Evolutionary conservation across 2,113 vertebrate genomes (phyloP).

Genomic region (Petromus typicus): DNA sequence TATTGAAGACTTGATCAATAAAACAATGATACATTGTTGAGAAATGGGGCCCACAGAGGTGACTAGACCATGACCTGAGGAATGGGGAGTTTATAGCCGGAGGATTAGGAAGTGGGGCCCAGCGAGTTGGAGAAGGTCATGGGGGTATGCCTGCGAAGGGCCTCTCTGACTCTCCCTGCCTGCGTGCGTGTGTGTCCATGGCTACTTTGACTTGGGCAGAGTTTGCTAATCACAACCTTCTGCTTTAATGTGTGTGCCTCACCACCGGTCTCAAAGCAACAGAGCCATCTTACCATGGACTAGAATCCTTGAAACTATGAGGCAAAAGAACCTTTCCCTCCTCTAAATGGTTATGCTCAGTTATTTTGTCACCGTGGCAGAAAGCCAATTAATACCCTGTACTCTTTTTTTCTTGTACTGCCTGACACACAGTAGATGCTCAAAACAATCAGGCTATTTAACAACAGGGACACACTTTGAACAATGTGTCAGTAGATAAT

Average conservation of each 20-base stretch:
- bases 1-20: background rate
- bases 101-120: background rate
- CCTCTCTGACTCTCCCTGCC: background rate
- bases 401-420: background rate
- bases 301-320: background rate
- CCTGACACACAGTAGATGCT: background rate
- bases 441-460: background rate
- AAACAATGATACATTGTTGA: background rate
- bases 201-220: background rate
- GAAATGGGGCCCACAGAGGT: background rate
- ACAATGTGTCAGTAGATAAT: background rate
- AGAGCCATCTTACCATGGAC: background rate
- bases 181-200: background rate
- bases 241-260: background rate
- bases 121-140: background rate
- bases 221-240: background rate
- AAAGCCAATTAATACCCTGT: background rate
- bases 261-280: background rate
- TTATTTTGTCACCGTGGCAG: background rate
- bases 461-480: background rate
- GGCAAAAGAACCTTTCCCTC: background rate
- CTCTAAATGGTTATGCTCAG: background rate
- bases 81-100: background rate
- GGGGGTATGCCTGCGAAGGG: background rate
- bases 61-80: background rate